Evolutionary conservation across 2,113 vertebrate species (phyloP).

Genomic region (Prolemur simus): DNA sequence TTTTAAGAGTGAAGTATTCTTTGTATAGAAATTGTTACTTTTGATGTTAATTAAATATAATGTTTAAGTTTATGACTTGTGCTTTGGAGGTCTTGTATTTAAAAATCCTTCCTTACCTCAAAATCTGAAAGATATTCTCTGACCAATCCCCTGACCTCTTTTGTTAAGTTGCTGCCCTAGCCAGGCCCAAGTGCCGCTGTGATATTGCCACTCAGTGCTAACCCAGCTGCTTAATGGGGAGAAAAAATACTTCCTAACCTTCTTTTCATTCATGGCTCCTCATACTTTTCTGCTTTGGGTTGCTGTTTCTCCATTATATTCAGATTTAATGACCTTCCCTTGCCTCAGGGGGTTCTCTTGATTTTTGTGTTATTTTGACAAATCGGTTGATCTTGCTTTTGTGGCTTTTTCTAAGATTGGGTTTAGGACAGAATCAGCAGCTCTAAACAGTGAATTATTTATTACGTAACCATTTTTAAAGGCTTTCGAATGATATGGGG

Average conservation of each 20-base stretch:
- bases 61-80: neutral
- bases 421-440: conserved; percentile 14
- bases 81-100: neutral
- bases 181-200: neutral
- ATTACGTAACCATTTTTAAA: neutral
- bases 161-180: neutral
- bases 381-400: neutral
- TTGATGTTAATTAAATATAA: neutral
- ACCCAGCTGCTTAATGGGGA: neutral
- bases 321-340: neutral
- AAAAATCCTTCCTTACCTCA: neutral
- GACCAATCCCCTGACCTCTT: rapidly evolving
- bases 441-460: neutral
- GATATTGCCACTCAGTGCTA: neutral
- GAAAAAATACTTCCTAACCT: neutral
- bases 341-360: neutral
- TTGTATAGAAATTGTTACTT: conserved; percentile 24
- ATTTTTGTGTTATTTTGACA: neutral
- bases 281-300: neutral
- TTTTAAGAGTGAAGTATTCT: neutral
- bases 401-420: conserved; percentile 34
- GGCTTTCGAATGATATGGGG: neutral
- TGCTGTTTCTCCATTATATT: neutral
- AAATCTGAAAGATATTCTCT: neutral
- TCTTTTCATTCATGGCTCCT: neutral